Conservation (phyloP, 2,113 vertebrate species). For the Tinamus guttatus region DNA sequence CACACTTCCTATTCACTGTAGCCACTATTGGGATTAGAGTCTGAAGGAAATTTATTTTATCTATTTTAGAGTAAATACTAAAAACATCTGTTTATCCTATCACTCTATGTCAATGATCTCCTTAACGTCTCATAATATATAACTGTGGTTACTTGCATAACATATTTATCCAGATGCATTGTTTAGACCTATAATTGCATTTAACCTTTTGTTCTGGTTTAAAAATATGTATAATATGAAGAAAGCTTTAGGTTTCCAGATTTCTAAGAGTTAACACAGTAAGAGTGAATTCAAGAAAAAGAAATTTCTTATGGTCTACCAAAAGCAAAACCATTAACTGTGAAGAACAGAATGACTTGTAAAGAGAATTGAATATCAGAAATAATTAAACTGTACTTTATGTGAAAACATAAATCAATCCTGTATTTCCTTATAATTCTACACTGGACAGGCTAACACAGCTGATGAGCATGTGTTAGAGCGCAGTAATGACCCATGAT, state of each 20-base stretch:
- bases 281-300: conserved; percentile 53
- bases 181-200: not conserved
- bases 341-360: conserved; percentile 81
- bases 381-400: conserved; percentile 80
- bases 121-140: not conserved
- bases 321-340: conserved; percentile 72
- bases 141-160: too few relatives aligned
- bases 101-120: not conserved
- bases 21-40: not conserved
- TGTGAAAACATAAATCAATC: conserved; percentile 82
- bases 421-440: conserved; percentile 76
- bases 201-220: not conserved
- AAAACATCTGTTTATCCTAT: not conserved
- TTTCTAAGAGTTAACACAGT: conserved; percentile 67
- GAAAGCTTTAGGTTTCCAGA: not conserved
- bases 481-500: conserved; percentile 86
- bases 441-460: conserved; percentile 79
- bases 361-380: conserved; percentile 78
- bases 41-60: not conserved
- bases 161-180: not conserved
- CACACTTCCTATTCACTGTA: not conserved
- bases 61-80: not conserved
- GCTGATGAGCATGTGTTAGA: conserved; percentile 83
- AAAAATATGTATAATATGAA: not conserved
- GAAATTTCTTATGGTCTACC: conserved; percentile 50